Conservation (phyloP, 1,140 invertebrate species). For the Ctenoplectra terminalis region DNA sequence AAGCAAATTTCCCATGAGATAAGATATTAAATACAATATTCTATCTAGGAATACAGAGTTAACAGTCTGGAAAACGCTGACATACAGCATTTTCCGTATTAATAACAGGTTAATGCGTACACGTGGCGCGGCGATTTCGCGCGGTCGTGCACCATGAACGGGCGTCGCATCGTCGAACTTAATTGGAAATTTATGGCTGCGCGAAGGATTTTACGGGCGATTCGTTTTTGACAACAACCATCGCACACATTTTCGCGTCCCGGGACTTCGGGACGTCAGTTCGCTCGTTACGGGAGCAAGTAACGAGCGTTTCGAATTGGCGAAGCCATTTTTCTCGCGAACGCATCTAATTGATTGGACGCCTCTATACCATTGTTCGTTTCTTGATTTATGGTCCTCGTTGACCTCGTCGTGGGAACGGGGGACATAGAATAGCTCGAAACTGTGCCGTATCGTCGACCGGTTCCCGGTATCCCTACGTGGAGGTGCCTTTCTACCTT, state of each 20-base stretch:
- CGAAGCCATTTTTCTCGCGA: conserved; percentile 64
- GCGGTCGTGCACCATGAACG: neutral
- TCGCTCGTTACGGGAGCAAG: conserved; percentile 55
- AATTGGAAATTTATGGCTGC: conserved; percentile 47
- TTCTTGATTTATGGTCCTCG: conserved; percentile 65
- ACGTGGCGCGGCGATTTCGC: neutral
- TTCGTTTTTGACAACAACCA: conserved; percentile 41
- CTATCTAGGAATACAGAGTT: neutral
- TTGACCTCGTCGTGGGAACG: conserved; percentile 43
- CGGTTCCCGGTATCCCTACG: neutral
- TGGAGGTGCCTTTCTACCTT: conserved; percentile 3
- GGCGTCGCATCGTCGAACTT: conserved; percentile 31
- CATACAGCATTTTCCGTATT: neutral
- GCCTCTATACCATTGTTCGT: conserved; percentile 62
- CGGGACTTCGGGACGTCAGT: conserved; percentile 43
- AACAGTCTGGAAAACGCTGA: neutral
- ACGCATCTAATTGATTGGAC: conserved; percentile 67
- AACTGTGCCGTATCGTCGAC: conserved; percentile 30
- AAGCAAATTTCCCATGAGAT: too few species aligned
- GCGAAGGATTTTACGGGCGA: conserved; percentile 50
- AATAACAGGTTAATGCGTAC: conserved; percentile 25
- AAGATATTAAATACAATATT: neutral
- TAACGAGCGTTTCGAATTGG: conserved; percentile 64
- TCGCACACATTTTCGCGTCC: conserved; percentile 11
- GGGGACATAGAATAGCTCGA: conserved; percentile 50